These are phyloP conservation scores for Hepsetus odoe DNA, from an alignment of 2,113 vertebrate genomes.

Conservation along the genomic window DNA sequence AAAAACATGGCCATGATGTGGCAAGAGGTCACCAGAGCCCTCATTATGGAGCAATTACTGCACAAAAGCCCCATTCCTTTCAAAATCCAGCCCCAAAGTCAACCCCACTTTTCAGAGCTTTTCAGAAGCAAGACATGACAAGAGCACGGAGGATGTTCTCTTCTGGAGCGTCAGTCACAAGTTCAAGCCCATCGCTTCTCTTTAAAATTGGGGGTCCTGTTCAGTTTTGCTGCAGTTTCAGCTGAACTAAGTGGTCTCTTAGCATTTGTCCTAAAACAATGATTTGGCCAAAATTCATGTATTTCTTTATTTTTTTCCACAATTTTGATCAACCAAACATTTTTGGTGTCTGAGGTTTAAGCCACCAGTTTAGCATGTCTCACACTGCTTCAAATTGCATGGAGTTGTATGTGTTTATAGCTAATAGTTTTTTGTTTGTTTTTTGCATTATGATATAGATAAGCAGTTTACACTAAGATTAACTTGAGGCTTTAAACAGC, in stretches of 20 bases:
- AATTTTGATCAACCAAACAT: no score
- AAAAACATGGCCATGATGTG: conserved; percentile 79
- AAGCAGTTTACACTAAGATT: background rate
- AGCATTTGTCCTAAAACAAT: no score
- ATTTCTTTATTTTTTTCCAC: no score
- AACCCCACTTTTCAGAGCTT: conserved; percentile 64
- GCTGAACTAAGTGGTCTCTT: background rate
- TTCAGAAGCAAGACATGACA: conserved; percentile 68
- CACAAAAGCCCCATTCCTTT: conserved; percentile 65
- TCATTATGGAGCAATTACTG: conserved; percentile 87
- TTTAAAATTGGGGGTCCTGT: conserved; percentile 36
- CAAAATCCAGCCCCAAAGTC: conserved; percentile 70
- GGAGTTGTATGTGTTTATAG: no score
- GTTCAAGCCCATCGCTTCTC: conserved; percentile 54
- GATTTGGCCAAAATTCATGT: no score
- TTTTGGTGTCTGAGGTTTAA: no score
- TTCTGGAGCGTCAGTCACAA: conserved; percentile 54
- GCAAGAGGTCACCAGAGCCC: conserved; percentile 76
- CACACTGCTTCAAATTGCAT: no score
- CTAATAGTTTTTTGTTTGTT: no score
- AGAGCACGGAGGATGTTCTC: conserved; percentile 45
- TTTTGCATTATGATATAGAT: background rate
- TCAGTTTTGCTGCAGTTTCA: conserved; percentile 40
- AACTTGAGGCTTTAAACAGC: background rate
- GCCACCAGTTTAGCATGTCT: no score